phyloP scores from a whole-genome alignment of 92 coral and sea anemone genomes.

The Diadumene lineata region DNA sequence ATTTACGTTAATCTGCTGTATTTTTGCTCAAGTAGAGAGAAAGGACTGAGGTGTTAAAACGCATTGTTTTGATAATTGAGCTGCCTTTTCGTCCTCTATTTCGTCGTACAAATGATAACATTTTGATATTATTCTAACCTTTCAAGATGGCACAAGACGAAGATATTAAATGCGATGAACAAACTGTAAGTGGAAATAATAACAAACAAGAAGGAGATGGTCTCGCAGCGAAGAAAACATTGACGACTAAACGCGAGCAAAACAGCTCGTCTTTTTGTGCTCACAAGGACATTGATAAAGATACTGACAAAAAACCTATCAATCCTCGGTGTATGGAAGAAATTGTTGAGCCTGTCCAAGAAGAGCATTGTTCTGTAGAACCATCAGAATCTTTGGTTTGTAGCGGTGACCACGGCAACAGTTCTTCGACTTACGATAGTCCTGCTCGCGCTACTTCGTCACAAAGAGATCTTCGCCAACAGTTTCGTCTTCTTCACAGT shows the following conservation, averaged over 20 bases:
- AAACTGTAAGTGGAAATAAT: slow-evolving; percentile 18
- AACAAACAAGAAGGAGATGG: slow-evolving; percentile 58
- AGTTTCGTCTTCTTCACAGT: slow-evolving; percentile 56
- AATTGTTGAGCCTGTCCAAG: background rate
- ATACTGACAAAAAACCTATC: background rate
- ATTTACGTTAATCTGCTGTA: slow-evolving; percentile 16
- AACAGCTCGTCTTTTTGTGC: background rate
- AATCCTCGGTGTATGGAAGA: background rate
- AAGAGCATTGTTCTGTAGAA: background rate
- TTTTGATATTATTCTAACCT: background rate
- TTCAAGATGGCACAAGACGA: slow-evolving; percentile 31
- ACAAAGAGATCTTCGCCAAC: slow-evolving; percentile 62
- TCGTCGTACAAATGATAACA: background rate
- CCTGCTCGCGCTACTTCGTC: slow-evolving; percentile 44
- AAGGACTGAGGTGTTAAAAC: slow-evolving; percentile 2
- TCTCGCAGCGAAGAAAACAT: slow-evolving; percentile 10
- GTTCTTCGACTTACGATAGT: background rate
- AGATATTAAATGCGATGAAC: slow-evolving; percentile 9
- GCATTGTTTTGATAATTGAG: background rate
- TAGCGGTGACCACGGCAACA: background rate
- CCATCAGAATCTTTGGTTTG: background rate
- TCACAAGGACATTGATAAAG: background rate
- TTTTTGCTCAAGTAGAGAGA: background rate
- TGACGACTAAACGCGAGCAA: background rate
- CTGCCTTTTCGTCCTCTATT: background rate